Conservation (phyloP, 2,113 vertebrate genomes). For the Pseudopipra pipra region DNA sequence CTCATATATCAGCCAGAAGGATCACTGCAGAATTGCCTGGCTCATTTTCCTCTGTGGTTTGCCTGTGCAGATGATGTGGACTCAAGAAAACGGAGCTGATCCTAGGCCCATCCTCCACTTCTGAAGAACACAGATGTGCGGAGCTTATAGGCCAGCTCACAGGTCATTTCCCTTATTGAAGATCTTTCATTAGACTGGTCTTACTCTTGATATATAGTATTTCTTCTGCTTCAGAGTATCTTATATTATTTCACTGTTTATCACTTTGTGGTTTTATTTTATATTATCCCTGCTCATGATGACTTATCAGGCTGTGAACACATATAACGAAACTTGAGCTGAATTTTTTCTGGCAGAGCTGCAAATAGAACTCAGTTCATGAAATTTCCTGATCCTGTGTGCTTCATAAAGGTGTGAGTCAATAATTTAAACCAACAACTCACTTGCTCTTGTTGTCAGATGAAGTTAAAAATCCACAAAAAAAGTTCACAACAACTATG, state of each 20-base stretch:
- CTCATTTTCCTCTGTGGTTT: background rate
- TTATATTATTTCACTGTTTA: slow-evolving; percentile 59
- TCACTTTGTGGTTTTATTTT: slow-evolving; percentile 70
- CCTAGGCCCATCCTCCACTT: background rate
- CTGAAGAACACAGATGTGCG: slow-evolving; percentile 2
- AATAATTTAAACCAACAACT: slow-evolving; percentile 63
- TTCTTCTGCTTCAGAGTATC: slow-evolving; percentile 41
- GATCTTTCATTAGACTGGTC: background rate
- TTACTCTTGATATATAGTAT: background rate
- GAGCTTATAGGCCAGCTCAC: background rate
- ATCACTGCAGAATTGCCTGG: background rate
- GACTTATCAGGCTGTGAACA: slow-evolving; percentile 72
- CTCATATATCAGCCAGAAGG: background rate
- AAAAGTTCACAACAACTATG: background rate
- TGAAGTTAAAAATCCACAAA: background rate
- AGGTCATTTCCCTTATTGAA: background rate
- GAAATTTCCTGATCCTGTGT: slow-evolving; percentile 61
- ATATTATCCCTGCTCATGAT: slow-evolving; percentile 68
- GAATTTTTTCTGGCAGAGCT: slow-evolving; percentile 56
- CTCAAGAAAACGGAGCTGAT: background rate
- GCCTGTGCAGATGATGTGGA: background rate
- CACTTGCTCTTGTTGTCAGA: background rate
- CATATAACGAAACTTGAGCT: slow-evolving; percentile 57
- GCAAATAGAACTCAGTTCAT: slow-evolving; percentile 68
- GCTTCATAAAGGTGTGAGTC: slow-evolving; percentile 63